Conservation (phyloP, 2,888 invertebrate species). For the Agonopterix subpropinquella region DNA sequence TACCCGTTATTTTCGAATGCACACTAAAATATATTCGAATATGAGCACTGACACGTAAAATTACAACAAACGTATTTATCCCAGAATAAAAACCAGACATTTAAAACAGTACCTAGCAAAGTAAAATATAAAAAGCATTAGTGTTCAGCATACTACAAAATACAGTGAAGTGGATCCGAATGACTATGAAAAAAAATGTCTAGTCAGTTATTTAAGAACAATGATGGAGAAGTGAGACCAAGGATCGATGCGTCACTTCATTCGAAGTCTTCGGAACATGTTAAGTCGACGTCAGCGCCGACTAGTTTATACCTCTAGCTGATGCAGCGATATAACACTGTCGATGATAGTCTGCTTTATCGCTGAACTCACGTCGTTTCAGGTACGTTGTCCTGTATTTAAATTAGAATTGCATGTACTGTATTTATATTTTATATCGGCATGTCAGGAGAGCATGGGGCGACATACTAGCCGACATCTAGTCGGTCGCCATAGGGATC, state of each 20-base stretch:
- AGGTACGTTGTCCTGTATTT: constrained; percentile 45
- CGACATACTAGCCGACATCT: too few species aligned
- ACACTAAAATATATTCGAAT: too few species aligned
- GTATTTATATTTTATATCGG: not conserved
- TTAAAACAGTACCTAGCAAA: too few species aligned
- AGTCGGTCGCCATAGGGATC: not conserved
- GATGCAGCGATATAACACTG: constrained; percentile 63
- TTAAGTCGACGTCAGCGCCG: constrained; percentile 64
- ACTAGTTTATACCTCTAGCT: constrained; percentile 58
- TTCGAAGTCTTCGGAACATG: constrained; percentile 40
- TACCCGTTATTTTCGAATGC: too few species aligned
- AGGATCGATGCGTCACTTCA: constrained; percentile 39
- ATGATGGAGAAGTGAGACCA: constrained; percentile 31
- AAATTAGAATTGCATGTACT: constrained; percentile 5
- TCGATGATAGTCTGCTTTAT: constrained; percentile 75
- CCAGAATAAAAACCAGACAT: too few species aligned
- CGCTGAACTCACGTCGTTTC: constrained; percentile 70
- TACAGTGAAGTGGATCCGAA: constrained; percentile 41
- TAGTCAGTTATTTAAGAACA: constrained; percentile 16
- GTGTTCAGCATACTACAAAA: not conserved
- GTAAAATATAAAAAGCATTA: too few species aligned
- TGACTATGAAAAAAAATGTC: constrained; percentile 32
- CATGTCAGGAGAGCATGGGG: not conserved
- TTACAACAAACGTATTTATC: too few species aligned
- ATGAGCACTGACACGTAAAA: too few species aligned